These are phyloP conservation scores for Berghia stephanieae DNA, from an alignment of 1,140 invertebrate genomes.

Conservation along the genomic window DNA sequence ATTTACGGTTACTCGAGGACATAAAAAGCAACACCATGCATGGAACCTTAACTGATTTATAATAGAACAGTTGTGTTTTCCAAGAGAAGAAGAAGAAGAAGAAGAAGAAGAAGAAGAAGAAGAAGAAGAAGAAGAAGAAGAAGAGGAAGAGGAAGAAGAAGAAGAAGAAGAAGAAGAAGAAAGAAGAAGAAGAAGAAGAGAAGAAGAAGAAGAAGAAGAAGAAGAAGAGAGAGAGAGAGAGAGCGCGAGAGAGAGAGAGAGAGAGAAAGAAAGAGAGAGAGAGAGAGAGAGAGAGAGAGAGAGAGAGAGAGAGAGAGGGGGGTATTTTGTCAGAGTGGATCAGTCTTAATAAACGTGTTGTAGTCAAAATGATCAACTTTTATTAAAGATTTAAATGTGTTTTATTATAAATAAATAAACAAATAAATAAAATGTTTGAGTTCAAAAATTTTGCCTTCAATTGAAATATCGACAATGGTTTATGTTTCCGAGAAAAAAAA, in stretches of 20 bases:
- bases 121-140: neutral
- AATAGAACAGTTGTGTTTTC: constrained; percentile 5
- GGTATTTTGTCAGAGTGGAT: neutral
- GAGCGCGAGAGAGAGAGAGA: too few species aligned
- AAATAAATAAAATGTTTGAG: neutral
- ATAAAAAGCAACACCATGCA: too few species aligned
- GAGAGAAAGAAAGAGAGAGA: neutral
- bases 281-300: neutral
- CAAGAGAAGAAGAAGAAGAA: constrained; percentile 11
- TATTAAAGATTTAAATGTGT: neutral
- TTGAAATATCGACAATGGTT: too few species aligned
- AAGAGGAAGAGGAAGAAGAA: constrained; percentile 2
- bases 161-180: neutral
- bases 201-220: neutral
- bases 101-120: neutral
- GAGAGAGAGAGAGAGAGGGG: neutral
- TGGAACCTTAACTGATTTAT: too few species aligned
- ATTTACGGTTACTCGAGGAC: too few species aligned
- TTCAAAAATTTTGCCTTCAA: neutral
- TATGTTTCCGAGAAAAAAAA: too few species aligned
- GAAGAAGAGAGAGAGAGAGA: neutral
- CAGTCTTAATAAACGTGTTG: neutral
- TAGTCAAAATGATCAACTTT: neutral
- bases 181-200: neutral
- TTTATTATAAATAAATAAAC: neutral